phyloP scores from a whole-genome alignment of 2,113 vertebrate genomes.

The Heliornis fulica region DNA sequence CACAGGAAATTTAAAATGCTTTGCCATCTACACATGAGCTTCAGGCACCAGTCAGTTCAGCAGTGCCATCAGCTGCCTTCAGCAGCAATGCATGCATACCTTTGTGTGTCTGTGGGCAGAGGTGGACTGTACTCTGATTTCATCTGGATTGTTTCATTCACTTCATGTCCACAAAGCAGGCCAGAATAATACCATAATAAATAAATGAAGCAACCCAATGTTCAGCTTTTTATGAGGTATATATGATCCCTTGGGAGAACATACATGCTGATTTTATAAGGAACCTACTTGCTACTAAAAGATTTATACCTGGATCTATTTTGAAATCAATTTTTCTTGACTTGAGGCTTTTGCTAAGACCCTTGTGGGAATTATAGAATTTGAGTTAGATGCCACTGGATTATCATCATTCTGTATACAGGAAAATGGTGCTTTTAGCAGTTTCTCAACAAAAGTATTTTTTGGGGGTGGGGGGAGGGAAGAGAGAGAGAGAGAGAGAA shows the following conservation, averaged over 20 bases:
- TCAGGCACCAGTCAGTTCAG: neutral
- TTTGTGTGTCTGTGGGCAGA: neutral
- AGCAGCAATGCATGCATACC: neutral
- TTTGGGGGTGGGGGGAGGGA: neutral
- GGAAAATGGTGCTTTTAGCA: neutral
- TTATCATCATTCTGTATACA: neutral
- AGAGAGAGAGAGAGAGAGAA: neutral
- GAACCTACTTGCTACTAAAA: neutral
- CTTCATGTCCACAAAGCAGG: neutral
- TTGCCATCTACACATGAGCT: neutral
- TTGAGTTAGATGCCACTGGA: neutral
- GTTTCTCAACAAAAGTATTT: neutral
- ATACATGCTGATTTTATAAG: neutral
- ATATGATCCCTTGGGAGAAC: neutral
- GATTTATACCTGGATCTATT: neutral
- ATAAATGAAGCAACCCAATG: neutral
- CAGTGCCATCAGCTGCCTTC: neutral
- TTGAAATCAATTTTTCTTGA: neutral
- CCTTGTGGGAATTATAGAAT: neutral
- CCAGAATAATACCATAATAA: neutral
- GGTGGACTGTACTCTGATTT: neutral
- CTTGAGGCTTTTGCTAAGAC: neutral
- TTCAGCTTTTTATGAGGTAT: neutral
- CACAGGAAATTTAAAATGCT: neutral
- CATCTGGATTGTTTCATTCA: neutral